Evolutionary conservation across 2,113 vertebrate species (phyloP).

Genomic region (Corapipo altera): DNA sequence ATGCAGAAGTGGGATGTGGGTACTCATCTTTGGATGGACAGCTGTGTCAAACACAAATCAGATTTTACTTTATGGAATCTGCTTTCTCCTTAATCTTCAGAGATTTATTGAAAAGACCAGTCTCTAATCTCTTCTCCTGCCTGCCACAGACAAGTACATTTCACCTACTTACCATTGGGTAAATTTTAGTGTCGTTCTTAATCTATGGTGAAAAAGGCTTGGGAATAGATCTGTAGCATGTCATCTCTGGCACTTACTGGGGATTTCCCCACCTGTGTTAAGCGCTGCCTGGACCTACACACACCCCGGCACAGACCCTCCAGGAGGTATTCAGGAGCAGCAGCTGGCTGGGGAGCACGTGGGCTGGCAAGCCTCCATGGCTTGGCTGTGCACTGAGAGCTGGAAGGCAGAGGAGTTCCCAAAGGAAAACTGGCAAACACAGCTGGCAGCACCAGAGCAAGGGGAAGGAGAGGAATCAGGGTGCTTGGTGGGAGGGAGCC

Average conservation of each 20-base stretch:
- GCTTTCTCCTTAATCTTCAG: slow-evolving; percentile 23
- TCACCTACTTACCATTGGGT: neutral
- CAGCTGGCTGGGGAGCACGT: fast-evolving
- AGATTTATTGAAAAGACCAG: slow-evolving; percentile 10
- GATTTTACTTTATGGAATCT: neutral
- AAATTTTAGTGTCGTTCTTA: neutral
- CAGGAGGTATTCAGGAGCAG: neutral
- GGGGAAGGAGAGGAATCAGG: neutral
- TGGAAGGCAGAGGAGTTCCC: neutral
- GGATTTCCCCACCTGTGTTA: neutral
- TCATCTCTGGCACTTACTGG: neutral
- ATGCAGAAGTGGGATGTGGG: neutral
- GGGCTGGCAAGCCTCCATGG: neutral
- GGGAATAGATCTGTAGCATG: fast-evolving
- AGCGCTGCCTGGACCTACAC: neutral
- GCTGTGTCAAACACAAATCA: neutral
- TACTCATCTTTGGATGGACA: neutral
- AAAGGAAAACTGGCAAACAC: neutral
- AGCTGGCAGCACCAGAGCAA: neutral
- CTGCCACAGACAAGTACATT: neutral
- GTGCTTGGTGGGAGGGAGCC: neutral
- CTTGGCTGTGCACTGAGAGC: neutral
- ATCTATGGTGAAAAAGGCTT: neutral
- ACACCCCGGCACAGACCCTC: neutral
- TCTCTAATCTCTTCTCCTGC: neutral